Conservation (phyloP, 2,888 invertebrate genomes). For the Neocrepidodera transversa region DNA sequence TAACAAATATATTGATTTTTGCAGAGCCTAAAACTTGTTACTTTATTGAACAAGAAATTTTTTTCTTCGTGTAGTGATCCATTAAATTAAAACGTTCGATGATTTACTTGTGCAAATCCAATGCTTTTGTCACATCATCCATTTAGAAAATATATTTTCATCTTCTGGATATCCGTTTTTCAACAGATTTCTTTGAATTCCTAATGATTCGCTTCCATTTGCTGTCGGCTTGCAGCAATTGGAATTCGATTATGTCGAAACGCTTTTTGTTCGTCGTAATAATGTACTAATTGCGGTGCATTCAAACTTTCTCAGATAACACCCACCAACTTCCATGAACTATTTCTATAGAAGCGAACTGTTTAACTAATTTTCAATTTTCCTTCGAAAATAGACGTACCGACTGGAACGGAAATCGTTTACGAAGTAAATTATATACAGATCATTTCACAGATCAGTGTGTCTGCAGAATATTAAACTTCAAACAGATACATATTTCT, state of each 20-base stretch:
- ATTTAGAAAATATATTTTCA: conserved; percentile 26
- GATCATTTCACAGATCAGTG: no score
- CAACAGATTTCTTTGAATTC: conserved; percentile 28
- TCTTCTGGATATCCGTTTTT: conserved; percentile 16
- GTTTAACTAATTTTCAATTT: conserved; percentile 20
- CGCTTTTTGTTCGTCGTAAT: conserved; percentile 33
- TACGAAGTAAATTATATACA: no score
- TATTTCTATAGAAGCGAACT: conserved; percentile 21
- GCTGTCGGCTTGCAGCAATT: conserved; percentile 25
- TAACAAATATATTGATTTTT: no score
- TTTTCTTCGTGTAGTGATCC: conserved; percentile 1
- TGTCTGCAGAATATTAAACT: no score
- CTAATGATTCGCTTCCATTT: conserved; percentile 31
- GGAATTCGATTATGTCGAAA: conserved; percentile 37
- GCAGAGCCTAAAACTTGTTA: no score
- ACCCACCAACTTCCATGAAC: conserved; percentile 25
- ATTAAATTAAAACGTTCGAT: conserved; percentile 14
- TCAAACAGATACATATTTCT: no score
- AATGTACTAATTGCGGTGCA: conserved; percentile 37
- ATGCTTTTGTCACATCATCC: conserved; percentile 18
- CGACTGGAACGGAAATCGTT: background rate
- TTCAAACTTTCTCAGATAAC: conserved; percentile 28
- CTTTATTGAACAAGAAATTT: no score
- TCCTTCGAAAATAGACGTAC: conserved; percentile 7
- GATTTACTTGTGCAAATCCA: conserved; percentile 20